A percentile compares a stretch with the other conserved stretches of the same genome.
phyloP scores from a whole-genome alignment of 2,113 vertebrate genomes.

The Varanus salvator region DNA sequence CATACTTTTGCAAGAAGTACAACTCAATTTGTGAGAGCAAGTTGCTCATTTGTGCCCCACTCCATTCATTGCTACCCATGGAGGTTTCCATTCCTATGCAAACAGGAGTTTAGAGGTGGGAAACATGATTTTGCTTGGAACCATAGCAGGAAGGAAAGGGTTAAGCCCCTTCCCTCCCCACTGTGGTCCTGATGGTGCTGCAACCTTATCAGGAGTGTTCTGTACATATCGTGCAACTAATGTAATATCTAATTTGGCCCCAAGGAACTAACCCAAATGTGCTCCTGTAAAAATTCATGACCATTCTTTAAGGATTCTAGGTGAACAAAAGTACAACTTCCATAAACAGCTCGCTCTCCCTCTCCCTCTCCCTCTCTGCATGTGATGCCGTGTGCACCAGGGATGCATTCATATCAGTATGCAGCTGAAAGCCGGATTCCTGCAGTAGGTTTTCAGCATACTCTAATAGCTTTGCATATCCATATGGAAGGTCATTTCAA shows the following conservation, averaged over 20 bases:
- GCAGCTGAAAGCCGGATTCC: neutral
- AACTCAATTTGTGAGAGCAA: neutral
- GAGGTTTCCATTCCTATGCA: neutral
- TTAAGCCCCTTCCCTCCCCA: neutral
- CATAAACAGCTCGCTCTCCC: neutral
- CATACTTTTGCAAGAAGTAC: neutral
- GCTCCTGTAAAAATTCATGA: neutral
- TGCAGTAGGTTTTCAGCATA: neutral
- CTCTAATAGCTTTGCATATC: slow-evolving; percentile 4
- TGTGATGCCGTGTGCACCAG: neutral
- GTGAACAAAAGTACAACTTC: neutral
- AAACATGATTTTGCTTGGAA: neutral
- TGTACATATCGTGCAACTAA: neutral
- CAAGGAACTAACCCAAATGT: neutral
- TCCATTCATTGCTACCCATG: no score
- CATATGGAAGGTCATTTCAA: slow-evolving; percentile 12
- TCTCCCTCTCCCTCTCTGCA: neutral
- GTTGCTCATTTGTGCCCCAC: neutral
- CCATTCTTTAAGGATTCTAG: neutral
- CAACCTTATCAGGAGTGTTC: no score
- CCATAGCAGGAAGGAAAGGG: neutral
- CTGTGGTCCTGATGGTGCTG: neutral
- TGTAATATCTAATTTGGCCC: neutral
- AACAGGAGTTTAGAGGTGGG: neutral
- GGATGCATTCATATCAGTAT: neutral